Conservation (phyloP, 2,797 vertebrate species). For the Bradypodion pumilum region DNA sequence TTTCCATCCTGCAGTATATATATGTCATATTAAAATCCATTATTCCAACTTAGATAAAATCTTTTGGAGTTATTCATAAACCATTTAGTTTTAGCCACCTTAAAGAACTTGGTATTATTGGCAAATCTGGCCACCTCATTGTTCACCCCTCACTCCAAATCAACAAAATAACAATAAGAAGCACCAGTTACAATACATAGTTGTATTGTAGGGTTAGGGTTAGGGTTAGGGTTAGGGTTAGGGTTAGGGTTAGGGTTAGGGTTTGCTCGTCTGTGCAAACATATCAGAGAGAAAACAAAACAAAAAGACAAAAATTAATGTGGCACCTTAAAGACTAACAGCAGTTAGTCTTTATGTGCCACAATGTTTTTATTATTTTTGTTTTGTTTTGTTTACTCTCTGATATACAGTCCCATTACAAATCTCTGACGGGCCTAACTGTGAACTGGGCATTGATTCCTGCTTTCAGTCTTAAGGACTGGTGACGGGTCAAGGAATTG, state of each 20-base stretch:
- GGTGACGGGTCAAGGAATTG: background rate
- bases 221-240: no score
- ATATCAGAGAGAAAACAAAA: no score
- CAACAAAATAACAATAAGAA: background rate
- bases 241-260: no score
- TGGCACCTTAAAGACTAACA: no score
- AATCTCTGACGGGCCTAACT: background rate
- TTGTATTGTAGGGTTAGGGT: no score
- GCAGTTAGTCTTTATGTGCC: no score
- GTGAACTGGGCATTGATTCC: background rate
- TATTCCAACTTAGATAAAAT: background rate
- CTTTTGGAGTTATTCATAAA: background rate
- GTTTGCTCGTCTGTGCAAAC: no score
- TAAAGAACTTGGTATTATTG: background rate
- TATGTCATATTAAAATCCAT: background rate
- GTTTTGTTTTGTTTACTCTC: no score
- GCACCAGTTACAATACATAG: background rate
- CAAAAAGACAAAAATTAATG: no score
- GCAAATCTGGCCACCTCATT: background rate
- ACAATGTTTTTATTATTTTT: no score
- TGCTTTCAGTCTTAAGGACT: background rate
- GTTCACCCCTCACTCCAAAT: background rate
- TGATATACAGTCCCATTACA: background rate
- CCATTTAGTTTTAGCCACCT: background rate
- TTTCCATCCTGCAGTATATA: no score